Evolutionary conservation across 2,888 invertebrate genomes (phyloP), one percentile per base, ranked within the genome.

Genomic region (Drosophila hawaiiensis): DNA sequence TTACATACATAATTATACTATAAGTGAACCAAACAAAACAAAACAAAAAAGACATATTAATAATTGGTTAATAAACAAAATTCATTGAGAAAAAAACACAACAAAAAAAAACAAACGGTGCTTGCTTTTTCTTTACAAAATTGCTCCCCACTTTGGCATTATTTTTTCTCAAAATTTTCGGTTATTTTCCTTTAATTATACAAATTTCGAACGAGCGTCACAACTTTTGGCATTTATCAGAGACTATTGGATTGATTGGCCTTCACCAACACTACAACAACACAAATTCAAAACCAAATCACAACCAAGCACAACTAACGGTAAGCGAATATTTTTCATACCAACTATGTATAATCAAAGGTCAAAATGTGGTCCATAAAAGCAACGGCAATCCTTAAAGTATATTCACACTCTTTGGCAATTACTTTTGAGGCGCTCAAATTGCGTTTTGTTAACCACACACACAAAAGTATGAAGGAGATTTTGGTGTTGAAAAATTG

Each of bases 51-150:
- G 76, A 69, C 70, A 75, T 75, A 73, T 78, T 78, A 74, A 79
- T 90, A 89, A 88, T 88, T 88, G 89, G 91, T 89, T 86, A 88
- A 88, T 88, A 88, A 88, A 89, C 76, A 78, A 89, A 88, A 83
- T 78, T 84, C 72, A 88, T 68, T 74, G 70, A 79, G 58, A 78
- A 73, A 82, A 80, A 60, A 73, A 73, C 75, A 68, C 70, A 70
- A 78, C 54, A 59, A 66, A 73, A 76, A 65, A 63, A 71, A 59
- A 59, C 73, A 72, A 70, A 70, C 60, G 22, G 66, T 77, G 73
- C 76, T 80, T 82, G 76, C 78, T 80, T 90, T 89, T 84, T 80
- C 78, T 86, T 84, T 87, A 70, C 82, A 78, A 89, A 90, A 89
- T 89, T 86, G 33, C 31, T 31, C 35, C 56, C 22, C 63, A 76